These are phyloP conservation scores for Podarcis siculus DNA, from an alignment of 2,797 vertebrate species.

Conservation along the genomic window DNA sequence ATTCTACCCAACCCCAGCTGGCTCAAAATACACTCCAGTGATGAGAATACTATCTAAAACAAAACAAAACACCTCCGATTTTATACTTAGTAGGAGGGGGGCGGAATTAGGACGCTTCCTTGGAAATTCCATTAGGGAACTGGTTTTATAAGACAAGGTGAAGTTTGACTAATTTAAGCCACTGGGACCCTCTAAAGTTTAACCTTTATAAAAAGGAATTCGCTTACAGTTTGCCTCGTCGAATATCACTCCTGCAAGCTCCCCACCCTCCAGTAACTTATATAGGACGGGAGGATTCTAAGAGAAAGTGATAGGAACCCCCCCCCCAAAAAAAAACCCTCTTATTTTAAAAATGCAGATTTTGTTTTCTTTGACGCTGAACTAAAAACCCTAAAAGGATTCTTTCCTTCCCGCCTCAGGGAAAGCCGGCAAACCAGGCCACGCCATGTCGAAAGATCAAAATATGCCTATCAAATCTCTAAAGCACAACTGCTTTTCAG, in stretches of 20 bases:
- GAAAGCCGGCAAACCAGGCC: neutral
- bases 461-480: constrained; percentile 31
- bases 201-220: constrained; percentile 13
- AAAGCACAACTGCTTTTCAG: constrained; percentile 28
- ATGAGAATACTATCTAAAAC: neutral
- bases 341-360: neutral
- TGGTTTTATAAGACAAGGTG: neutral
- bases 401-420: constrained; percentile 27
- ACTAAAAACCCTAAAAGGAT: constrained; percentile 12
- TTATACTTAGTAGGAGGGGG: neutral
- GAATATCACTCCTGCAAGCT: neutral
- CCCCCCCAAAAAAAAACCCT: neutral
- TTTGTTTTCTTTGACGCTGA: neutral
- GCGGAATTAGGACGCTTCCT: neutral
- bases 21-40: neutral
- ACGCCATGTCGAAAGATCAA: neutral
- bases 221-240: neutral
- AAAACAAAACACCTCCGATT: neutral
- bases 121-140: neutral
- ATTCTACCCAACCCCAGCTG: neutral
- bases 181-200: constrained; percentile 27
- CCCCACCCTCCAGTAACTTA: neutral
- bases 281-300: constrained; percentile 13
- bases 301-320: neutral
- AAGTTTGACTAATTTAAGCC: neutral